phyloP scores from a whole-genome alignment of 2,888 invertebrate species.

The Strigamia crassipes region DNA sequence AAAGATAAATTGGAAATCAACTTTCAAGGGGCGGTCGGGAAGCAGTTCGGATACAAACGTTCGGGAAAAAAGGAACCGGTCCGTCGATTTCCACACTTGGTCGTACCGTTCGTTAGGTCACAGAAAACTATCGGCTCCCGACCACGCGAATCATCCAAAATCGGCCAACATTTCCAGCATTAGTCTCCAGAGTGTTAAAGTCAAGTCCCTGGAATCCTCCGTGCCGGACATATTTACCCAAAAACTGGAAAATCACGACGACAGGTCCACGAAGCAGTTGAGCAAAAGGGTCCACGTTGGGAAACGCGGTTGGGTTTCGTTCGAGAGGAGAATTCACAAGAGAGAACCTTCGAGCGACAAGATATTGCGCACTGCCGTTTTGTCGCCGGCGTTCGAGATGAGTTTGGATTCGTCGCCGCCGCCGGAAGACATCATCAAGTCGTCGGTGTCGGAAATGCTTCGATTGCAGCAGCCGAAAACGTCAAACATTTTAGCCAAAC shows the following conservation, averaged over 20 bases:
- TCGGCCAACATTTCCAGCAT: slow-evolving; percentile 46
- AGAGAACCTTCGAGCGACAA: slow-evolving; percentile 12
- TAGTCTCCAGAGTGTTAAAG: slow-evolving; percentile 43
- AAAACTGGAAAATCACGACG: not conserved
- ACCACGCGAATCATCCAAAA: not conserved
- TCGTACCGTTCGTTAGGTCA: not conserved
- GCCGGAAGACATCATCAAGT: slow-evolving; percentile 5
- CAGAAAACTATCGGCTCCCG: not conserved
- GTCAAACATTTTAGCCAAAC: slow-evolving; percentile 8
- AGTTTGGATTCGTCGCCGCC: slow-evolving; percentile 60
- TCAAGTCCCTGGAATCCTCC: not conserved
- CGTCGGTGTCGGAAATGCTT: slow-evolving; percentile 15
- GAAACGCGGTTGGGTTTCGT: not conserved
- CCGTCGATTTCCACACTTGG: not conserved
- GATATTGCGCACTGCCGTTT: slow-evolving; percentile 50
- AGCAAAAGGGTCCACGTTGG: slow-evolving; percentile 20
- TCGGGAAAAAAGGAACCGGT: not conserved
- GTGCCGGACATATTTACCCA: not conserved
- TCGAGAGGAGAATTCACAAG: not conserved
- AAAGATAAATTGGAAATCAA: slow-evolving; percentile 14
- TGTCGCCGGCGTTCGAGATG: slow-evolving; percentile 65
- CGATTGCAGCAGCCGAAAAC: not conserved
- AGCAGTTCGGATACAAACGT: not conserved
- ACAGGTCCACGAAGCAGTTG: not conserved
- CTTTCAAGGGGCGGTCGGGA: not conserved